These are phyloP conservation scores for Coregonus sp. DNA, from an alignment of 2,797 vertebrate genomes.

Conservation along the genomic window DNA sequence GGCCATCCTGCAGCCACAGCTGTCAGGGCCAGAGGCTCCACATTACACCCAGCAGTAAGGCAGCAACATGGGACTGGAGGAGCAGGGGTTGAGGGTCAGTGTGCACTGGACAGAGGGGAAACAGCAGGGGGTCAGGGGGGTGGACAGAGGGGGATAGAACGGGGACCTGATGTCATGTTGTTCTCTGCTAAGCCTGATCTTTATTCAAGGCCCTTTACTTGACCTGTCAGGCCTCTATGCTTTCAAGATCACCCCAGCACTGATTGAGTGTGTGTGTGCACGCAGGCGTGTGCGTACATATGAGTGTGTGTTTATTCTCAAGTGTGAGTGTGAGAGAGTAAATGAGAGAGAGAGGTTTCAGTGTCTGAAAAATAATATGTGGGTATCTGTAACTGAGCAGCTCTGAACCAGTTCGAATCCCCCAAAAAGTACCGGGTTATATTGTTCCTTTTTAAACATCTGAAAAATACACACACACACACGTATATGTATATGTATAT, in stretches of 20 bases:
- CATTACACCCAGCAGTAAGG: conserved; percentile 12
- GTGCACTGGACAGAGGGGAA: conserved; percentile 34
- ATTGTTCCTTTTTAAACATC: too few species aligned
- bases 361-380: not conserved
- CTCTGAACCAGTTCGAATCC: too few species aligned
- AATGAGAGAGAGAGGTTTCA: too few species aligned
- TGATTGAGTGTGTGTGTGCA: not conserved
- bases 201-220: not conserved
- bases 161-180: not conserved
- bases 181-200: not conserved
- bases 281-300: too few species aligned
- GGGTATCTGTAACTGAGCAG: not conserved
- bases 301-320: not conserved
- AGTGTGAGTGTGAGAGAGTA: not conserved
- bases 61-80: conserved; percentile 16
- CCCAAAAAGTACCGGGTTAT: too few species aligned
- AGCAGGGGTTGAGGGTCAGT: conserved; percentile 39
- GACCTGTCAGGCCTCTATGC: not conserved
- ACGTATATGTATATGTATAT: too few species aligned
- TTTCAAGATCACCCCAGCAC: not conserved
- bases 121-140: conserved; percentile 21
- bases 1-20: not conserved
- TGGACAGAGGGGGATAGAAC: not conserved
- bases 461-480: too few species aligned
- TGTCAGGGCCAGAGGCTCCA: conserved; percentile 2